A percentile compares a stretch with the other conserved stretches of the same genome.
These are phyloP conservation scores for Cataglyphis livida DNA, from an alignment of 2,888 invertebrate species.

Conservation along the genomic window DNA sequence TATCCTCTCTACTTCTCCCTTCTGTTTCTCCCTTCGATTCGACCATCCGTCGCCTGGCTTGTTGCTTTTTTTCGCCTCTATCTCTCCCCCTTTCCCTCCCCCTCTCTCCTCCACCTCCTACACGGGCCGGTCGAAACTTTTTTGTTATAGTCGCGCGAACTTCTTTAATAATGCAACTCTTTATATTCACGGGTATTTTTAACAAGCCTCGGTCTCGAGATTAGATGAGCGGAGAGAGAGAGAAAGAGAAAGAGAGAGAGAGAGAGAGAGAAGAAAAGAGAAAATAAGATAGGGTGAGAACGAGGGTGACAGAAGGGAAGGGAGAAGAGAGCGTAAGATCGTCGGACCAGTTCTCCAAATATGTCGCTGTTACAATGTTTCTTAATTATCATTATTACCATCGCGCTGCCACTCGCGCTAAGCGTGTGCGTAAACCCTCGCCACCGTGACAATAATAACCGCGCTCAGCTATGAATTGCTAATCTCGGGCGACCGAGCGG, in stretches of 20 bases:
- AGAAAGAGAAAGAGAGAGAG: constrained; percentile 51
- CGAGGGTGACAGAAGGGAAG: constrained; percentile 40
- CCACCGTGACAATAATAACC: constrained; percentile 82
- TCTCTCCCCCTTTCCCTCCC: no score
- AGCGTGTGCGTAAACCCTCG: constrained; percentile 77
- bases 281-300: constrained; percentile 51
- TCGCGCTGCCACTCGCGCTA: constrained; percentile 80
- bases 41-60: constrained; percentile 63
- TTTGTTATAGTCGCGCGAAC: constrained; percentile 85
- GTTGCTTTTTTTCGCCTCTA: constrained; percentile 76
- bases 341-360: constrained; percentile 75
- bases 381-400: constrained; percentile 86
- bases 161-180: constrained; percentile 86
- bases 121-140: constrained; percentile 78
- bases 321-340: constrained; percentile 59
- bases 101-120: constrained; percentile 58
- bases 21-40: constrained; percentile 58
- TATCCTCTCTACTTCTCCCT: constrained; percentile 57
- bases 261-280: constrained; percentile 40
- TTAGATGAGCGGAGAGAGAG: constrained; percentile 79
- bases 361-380: constrained; percentile 84
- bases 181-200: constrained; percentile 86
- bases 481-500: constrained; percentile 79
- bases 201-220: constrained; percentile 84
- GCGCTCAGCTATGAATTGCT: constrained; percentile 84